Base-by-base conservation (phyloP, 2,113 vertebrate genomes). In the Malurus cyaneus region DNA sequence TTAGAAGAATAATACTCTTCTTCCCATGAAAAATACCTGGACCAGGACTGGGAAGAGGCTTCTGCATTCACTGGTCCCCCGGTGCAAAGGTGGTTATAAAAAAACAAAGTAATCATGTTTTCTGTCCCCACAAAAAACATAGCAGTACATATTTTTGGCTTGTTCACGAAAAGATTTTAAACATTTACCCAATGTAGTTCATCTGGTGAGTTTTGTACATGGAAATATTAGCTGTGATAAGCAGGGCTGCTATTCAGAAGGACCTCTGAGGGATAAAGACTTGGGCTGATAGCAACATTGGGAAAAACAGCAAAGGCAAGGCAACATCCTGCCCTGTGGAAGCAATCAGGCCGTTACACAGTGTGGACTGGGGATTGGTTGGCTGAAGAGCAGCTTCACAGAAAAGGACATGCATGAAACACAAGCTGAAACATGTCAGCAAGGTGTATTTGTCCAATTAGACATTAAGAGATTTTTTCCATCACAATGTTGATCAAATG, bases 51-150 rank as follows among this genome's bases (percentile, higher is more conserved):
- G 8, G 60, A 83, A 57, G n/a, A 57, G 11, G 10, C 12, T 11
- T 10, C 11, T 3, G 3, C 7, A 28, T 44, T 61, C 53, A 49
- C 8, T 42, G 26, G 28, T 36, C 21, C n/a, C 32, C 14, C 6
- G 23, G 34, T 49, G 29, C 28, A 84, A 78, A 60, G 4, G 3
- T 1, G 36, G 14, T 1, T 31, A 47, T 28, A 31, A 71, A 62
- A 53, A 47, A 9, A 0, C 19, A 46, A 5, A 73, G 14, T 5
- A 59, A 29, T 62, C 10, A 18, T 0, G 0, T 60, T 69, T 57
- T 60, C 11, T 39, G 65, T 60, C 36, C 12, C 18, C 50, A 29
- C 0, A 3, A 39, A 53, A 80, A 25, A 2, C 26, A 67, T 25
- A 34, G 2, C 28, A 61, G 14, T 31, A 23, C 11, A 47, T 0